A percentile compares a stretch with the other conserved stretches of the same genome.
Evolutionary conservation across 1,140 invertebrate genomes (phyloP).

Genomic region (Campodea augens): DNA sequence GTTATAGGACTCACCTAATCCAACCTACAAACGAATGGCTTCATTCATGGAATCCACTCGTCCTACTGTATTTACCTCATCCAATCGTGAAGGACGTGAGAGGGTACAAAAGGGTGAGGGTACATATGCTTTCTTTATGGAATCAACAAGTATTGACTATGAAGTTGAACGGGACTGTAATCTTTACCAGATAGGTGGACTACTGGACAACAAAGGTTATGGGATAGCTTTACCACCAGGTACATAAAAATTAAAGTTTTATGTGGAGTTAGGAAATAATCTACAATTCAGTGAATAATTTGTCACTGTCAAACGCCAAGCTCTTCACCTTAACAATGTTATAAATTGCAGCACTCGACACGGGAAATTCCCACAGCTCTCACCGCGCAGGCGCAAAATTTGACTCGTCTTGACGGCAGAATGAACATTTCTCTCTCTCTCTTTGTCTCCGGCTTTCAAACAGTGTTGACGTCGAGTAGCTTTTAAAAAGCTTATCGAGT

Average conservation of each 20-base stretch:
- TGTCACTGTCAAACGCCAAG: not conserved
- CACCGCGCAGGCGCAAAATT: not conserved
- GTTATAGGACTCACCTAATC: conserved; percentile 73
- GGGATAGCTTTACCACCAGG: conserved; percentile 83
- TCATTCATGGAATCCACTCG: conserved; percentile 74
- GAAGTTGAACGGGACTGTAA: conserved; percentile 78
- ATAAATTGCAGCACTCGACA: not conserved
- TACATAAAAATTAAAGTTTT: conserved; percentile 27
- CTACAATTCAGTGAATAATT: not conserved
- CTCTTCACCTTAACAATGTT: not conserved
- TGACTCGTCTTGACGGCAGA: not conserved
- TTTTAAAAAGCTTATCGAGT: no score
- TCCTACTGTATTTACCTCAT: conserved; percentile 63
- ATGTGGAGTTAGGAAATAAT: not conserved
- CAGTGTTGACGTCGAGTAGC: no score
- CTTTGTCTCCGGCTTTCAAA: no score
- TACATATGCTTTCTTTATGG: conserved; percentile 80
- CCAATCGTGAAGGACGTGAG: conserved; percentile 68
- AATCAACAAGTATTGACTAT: conserved; percentile 82
- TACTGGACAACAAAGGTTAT: conserved; percentile 81
- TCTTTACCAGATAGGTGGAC: conserved; percentile 69
- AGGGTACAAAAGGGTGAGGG: conserved; percentile 65
- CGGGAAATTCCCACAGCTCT: not conserved
- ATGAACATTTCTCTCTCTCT: no score
- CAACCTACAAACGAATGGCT: conserved; percentile 82